phyloP scores from a whole-genome alignment of 2,113 vertebrate species.

The Hystrix cristata region DNA sequence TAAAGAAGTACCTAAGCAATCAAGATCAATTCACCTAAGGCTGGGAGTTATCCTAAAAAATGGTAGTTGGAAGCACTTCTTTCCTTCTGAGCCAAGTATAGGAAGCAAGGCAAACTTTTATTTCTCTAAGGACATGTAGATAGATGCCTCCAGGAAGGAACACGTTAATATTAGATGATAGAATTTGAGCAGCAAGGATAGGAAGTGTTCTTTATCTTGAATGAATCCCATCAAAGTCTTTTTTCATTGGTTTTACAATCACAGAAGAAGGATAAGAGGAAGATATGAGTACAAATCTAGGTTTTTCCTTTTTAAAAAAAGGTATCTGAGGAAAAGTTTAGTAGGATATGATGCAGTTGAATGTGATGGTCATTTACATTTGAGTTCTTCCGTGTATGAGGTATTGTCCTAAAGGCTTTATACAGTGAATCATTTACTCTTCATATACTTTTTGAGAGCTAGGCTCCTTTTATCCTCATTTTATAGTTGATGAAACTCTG shows the following conservation, averaged over 20 bases:
- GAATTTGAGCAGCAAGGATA: not conserved
- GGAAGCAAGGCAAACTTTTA: not conserved
- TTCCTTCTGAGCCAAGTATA: not conserved
- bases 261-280: not conserved
- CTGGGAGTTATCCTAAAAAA: not conserved
- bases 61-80: not conserved
- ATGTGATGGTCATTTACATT: not conserved
- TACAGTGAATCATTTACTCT: not conserved
- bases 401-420: not conserved
- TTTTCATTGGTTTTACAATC: not conserved
- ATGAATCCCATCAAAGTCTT: not conserved
- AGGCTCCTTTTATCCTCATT: not conserved
- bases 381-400: not conserved
- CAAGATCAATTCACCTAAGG: not conserved
- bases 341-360: not conserved
- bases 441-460: not conserved
- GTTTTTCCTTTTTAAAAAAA: not conserved
- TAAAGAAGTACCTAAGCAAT: not conserved
- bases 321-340: not conserved
- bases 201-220: slow-evolving; percentile 4
- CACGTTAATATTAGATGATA: slow-evolving; percentile 19
- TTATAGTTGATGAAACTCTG: not conserved
- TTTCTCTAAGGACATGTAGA: not conserved
- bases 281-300: not conserved
- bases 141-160: not conserved